Conservation (phyloP, 1,140 invertebrate genomes). For the Aethina tumida region DNA sequence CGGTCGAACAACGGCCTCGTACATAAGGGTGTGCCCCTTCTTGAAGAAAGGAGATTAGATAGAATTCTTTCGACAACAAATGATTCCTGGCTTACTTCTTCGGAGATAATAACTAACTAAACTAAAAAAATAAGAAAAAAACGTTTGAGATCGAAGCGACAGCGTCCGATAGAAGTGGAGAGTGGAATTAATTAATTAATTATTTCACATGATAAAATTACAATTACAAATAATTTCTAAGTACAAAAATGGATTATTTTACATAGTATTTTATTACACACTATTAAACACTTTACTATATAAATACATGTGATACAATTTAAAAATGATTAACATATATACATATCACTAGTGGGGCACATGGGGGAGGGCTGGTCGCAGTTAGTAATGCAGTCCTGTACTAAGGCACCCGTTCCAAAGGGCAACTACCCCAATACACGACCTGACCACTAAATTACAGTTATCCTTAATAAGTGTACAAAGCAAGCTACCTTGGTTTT, state of each 20-base stretch:
- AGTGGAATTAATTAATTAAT: slow-evolving; percentile 3
- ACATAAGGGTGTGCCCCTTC: too few relatives aligned
- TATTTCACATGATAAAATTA: slow-evolving; percentile 21
- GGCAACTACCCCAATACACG: background rate
- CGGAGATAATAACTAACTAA: too few relatives aligned
- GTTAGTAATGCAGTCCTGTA: slow-evolving; percentile 2
- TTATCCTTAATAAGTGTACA: slow-evolving; percentile 24
- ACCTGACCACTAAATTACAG: slow-evolving; percentile 7
- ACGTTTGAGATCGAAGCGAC: background rate
- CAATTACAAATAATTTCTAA: slow-evolving; percentile 28
- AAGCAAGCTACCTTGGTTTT: slow-evolving; percentile 11
- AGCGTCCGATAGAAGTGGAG: background rate
- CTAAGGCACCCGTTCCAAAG: background rate
- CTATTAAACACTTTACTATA: slow-evolving; percentile 28
- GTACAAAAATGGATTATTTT: slow-evolving; percentile 33
- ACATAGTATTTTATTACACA: slow-evolving; percentile 32
- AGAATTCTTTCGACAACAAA: too few relatives aligned
- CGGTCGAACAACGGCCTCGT: too few relatives aligned
- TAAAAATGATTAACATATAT: slow-evolving; percentile 30
- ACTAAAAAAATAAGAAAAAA: too few relatives aligned
- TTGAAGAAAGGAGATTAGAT: too few relatives aligned
- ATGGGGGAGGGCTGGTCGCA: slow-evolving; percentile 3
- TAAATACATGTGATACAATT: slow-evolving; percentile 30
- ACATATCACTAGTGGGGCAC: slow-evolving; percentile 28
- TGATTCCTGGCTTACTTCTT: too few relatives aligned